These are phyloP conservation scores for Drosophila asahinai DNA, from an alignment of 1,140 invertebrate genomes.

Conservation along the genomic window DNA sequence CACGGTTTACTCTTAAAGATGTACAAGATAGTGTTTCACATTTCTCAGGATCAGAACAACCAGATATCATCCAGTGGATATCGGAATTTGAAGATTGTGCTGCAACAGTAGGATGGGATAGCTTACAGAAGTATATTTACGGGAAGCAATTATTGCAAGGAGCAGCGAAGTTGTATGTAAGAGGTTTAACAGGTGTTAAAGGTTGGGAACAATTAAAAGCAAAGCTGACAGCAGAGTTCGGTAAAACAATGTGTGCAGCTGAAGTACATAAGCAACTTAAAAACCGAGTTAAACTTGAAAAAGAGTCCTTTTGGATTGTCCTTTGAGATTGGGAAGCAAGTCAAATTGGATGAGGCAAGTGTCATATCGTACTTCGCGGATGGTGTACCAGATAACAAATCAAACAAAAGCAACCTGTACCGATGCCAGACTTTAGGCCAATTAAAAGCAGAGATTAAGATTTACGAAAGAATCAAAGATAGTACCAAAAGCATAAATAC, in stretches of 20 bases:
- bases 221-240: neutral
- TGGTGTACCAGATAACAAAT: neutral
- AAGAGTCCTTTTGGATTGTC: too few relatives aligned
- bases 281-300: neutral
- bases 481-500: too few relatives aligned
- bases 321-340: neutral
- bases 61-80: neutral
- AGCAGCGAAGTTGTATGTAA: neutral
- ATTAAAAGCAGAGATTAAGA: neutral
- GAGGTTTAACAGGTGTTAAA: neutral
- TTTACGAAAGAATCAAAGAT: neutral
- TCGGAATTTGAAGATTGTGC: neutral
- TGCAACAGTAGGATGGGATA: neutral
- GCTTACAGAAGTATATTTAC: neutral
- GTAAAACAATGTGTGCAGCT: neutral
- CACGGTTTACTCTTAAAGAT: neutral
- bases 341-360: conserved; percentile 2
- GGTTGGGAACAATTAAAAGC: neutral
- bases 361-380: conserved; percentile 1
- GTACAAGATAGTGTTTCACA: neutral
- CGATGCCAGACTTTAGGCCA: neutral
- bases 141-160: neutral
- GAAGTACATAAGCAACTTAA: neutral
- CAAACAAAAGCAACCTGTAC: neutral
- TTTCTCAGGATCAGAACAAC: neutral